These are phyloP conservation scores for Tauraco hartlaubi DNA, from an alignment of 2,797 vertebrate species.

Conservation along the genomic window DNA sequence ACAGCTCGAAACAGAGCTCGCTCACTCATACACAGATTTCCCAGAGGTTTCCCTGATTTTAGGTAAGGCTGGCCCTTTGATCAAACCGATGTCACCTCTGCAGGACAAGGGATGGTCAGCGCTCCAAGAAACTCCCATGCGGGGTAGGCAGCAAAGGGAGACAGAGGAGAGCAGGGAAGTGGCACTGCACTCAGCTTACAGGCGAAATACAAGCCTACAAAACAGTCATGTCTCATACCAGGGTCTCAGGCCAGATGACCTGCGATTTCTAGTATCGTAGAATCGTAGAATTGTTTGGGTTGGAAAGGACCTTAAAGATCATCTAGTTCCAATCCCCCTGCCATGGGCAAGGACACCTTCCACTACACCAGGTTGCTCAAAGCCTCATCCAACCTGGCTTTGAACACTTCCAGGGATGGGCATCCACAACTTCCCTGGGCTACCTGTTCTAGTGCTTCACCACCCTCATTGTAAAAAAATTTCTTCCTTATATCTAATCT, in stretches of 20 bases:
- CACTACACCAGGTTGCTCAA: too few species aligned
- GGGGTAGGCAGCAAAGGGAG: neutral
- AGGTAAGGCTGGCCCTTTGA: fast-evolving
- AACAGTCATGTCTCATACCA: fast-evolving
- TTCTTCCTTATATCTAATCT: too few species aligned
- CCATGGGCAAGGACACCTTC: too few species aligned
- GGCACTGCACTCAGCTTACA: neutral
- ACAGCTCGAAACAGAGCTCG: neutral
- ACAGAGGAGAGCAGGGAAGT: neutral
- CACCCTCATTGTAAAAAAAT: too few species aligned
- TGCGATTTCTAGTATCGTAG: neutral
- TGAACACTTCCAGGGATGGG: too few species aligned
- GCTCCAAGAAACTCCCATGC: neutral
- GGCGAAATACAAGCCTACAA: neutral
- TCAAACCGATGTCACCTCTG: neutral
- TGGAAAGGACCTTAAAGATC: too few species aligned
- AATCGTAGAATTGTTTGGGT: too few species aligned
- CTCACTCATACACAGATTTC: fast-evolving
- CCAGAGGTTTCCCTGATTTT: neutral
- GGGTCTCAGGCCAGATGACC: neutral
- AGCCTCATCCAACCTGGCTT: too few species aligned
- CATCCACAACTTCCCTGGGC: too few species aligned
- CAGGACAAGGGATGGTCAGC: fast-evolving
- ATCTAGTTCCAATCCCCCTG: too few species aligned
- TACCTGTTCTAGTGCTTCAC: too few species aligned